These are phyloP conservation scores for Cochlearius cochlearius DNA, from an alignment of 2,113 vertebrate genomes.

Conservation along the genomic window DNA sequence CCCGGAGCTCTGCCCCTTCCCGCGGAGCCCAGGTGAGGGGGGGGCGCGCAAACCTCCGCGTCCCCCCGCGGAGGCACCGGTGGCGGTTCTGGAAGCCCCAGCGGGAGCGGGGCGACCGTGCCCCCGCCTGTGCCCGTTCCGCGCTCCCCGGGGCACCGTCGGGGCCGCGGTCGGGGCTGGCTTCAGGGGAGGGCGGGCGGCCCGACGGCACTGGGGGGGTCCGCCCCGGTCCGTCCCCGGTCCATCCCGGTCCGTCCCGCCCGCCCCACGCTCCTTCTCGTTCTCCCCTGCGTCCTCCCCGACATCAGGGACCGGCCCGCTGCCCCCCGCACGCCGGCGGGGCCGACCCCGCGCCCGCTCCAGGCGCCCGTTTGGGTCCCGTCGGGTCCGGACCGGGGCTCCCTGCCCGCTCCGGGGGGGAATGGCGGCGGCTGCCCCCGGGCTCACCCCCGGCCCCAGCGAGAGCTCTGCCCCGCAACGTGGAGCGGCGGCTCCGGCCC, in stretches of 20 bases:
- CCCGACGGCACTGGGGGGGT: neutral
- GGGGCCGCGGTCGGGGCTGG: neutral
- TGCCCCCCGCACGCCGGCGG: neutral
- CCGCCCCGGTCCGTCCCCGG: neutral
- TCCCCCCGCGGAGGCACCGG: neutral
- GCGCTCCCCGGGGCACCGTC: neutral
- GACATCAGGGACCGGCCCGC: neutral
- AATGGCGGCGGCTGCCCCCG: neutral
- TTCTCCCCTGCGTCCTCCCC: neutral
- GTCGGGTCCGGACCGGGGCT: neutral
- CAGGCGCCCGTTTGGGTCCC: neutral
- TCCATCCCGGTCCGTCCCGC: neutral
- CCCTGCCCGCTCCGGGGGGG: neutral
- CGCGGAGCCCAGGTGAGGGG: slow-evolving; percentile 60
- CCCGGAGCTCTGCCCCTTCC: slow-evolving; percentile 51
- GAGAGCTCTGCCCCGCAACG: neutral
- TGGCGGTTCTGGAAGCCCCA: neutral
- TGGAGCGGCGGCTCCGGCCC: neutral
- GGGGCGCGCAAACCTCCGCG: neutral
- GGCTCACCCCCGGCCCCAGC: neutral
- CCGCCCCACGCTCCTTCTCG: neutral
- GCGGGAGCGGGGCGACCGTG: neutral
- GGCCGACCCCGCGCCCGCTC: neutral
- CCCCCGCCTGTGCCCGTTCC: neutral
- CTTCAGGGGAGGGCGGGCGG: neutral